A percentile compares a stretch with the other conserved stretches of the same genome.
phyloP scores from a whole-genome alignment of 2,113 vertebrate genomes.

The Brachypodius melanocephalos region DNA sequence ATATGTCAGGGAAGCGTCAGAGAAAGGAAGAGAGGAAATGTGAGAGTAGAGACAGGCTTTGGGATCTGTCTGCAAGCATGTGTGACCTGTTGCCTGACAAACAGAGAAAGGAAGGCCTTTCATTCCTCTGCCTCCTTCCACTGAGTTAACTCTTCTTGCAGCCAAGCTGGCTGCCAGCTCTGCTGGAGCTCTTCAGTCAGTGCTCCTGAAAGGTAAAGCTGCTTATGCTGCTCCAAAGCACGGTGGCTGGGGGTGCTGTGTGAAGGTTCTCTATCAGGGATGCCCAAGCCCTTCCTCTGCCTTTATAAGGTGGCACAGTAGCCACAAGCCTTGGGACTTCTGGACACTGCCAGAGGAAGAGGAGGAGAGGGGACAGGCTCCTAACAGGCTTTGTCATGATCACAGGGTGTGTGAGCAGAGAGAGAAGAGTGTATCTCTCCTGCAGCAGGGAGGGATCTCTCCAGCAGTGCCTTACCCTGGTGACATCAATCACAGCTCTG shows the following conservation, averaged over 20 bases:
- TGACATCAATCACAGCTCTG: conserved; percentile 41
- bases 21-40: conserved; percentile 36
- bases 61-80: conserved; percentile 40
- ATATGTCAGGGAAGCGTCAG: conserved; percentile 56
- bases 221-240: not conserved
- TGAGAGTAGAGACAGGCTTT: conserved; percentile 35
- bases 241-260: accelerated
- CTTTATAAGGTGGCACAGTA: not conserved
- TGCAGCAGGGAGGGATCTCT: conserved; percentile 10
- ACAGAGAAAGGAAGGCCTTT: not conserved
- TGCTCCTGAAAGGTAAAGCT: not conserved
- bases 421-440: not conserved
- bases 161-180: not conserved
- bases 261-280: accelerated
- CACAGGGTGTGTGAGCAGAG: not conserved
- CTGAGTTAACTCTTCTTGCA: not conserved
- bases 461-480: not conserved
- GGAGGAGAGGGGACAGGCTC: not conserved
- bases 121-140: not conserved
- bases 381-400: accelerated
- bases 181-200: not conserved
- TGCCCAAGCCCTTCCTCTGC: not conserved
- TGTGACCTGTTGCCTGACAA: conserved; percentile 51
- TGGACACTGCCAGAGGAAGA: not conserved
- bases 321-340: not conserved